Evolutionary conservation across 2,797 vertebrate species (phyloP), one percentile per base, ranked within the genome.

Genomic region (Prionace glauca): DNA sequence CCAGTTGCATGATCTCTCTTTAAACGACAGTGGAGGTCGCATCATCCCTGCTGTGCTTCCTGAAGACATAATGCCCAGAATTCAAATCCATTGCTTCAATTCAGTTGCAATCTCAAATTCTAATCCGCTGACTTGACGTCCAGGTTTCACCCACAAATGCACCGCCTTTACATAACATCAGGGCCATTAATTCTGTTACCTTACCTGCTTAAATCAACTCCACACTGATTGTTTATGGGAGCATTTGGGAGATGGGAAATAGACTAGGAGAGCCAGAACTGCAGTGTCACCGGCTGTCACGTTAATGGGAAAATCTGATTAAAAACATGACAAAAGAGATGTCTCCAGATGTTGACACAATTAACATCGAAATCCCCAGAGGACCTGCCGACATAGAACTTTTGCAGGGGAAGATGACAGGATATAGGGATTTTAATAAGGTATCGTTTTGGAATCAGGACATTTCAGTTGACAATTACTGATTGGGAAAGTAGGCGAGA

Each of bases 301-400:
- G 3, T 88, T 88, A 88, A 88, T 60, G 86, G 50, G 29, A 90
- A 90, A 62, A 90, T 90, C 87, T 90, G 60, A 90, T 90, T 90
- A n/a, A 90, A 90, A 90, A 90, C 29, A 45, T 90, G 87, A 90
- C 60, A 65, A 90, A 84, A 62, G 87, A 62, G 87, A 65, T 90
- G 29, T 90, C 87, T 90, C 56, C 87, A 90, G 87, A 65, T 90
- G 87, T 32, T 90, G 56, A 62, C 87, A 90, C 56, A 90, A 90
- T 65, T 29, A 90, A 65, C 56, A n/a, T 65, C 56, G 41, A 88
- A 88, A 88, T 88, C 50, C 86, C 60, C 86, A 88, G 50, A 88
- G 86, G 50, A 56, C 60, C 50, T 60, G 45, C 50, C 29, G 86
- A 60, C 86, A 88, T 32, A 84, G 41, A 88, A 60, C 29, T 88